A percentile compares a stretch with the other conserved stretches of the same genome.
These are phyloP conservation scores for Triops longicaudatus DNA, from an alignment of 1,140 invertebrate species.

Conservation along the genomic window DNA sequence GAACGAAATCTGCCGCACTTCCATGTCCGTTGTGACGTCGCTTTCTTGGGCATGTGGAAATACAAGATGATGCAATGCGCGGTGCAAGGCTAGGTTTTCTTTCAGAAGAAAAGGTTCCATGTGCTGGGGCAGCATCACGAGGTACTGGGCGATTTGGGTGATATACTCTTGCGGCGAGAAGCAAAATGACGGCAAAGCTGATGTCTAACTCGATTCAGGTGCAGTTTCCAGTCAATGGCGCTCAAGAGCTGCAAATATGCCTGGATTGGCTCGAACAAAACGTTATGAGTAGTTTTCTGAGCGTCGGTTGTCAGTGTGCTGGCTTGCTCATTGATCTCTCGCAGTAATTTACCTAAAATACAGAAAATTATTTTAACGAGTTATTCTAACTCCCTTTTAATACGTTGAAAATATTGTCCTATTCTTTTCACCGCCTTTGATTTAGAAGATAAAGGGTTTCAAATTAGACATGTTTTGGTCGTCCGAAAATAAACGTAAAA, in stretches of 20 bases:
- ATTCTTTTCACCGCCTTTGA: too few species aligned
- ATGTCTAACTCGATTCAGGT: slow-evolving; percentile 40
- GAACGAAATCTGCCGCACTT: slow-evolving; percentile 52
- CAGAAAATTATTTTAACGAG: too few species aligned
- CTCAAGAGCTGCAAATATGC: slow-evolving; percentile 46
- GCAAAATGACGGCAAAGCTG: slow-evolving; percentile 75
- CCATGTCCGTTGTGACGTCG: slow-evolving; percentile 29
- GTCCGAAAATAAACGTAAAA: neutral
- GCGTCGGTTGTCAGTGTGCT: slow-evolving; percentile 22
- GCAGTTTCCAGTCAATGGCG: slow-evolving; percentile 43
- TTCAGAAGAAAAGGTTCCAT: slow-evolving; percentile 75
- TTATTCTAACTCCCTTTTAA: too few species aligned
- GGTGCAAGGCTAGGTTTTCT: slow-evolving; percentile 62
- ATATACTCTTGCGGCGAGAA: slow-evolving; percentile 89
- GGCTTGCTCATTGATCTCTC: neutral
- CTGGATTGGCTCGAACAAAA: slow-evolving; percentile 56
- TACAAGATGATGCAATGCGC: slow-evolving; percentile 57
- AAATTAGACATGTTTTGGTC: neutral
- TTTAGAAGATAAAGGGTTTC: too few species aligned
- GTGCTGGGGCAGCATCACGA: slow-evolving; percentile 89
- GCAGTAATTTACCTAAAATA: neutral
- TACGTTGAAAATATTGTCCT: too few species aligned
- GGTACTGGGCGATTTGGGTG: slow-evolving; percentile 77
- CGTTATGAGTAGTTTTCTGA: slow-evolving; percentile 38
- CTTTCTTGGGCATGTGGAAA: slow-evolving; percentile 45